Evolutionary conservation across 2,113 vertebrate species (phyloP).

Genomic region (Oncorhynchus clarkii): DNA sequence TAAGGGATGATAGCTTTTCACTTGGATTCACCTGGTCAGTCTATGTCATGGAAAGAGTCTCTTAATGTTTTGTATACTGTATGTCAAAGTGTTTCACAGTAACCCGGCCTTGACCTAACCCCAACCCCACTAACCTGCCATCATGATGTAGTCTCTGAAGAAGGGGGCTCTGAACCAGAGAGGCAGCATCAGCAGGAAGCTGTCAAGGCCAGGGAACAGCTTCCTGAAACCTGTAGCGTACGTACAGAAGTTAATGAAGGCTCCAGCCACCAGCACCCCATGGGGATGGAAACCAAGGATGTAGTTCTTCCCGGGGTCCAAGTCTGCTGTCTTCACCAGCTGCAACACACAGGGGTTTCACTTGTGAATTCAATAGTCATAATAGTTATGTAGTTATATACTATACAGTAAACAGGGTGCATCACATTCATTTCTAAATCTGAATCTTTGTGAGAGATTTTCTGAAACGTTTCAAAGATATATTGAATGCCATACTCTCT

Average conservation of each 20-base stretch:
- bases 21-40: too few relatives aligned
- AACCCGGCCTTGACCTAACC: too few relatives aligned
- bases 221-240: conserved; percentile 78
- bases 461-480: too few relatives aligned
- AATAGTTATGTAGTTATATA: too few relatives aligned
- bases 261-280: conserved; percentile 82
- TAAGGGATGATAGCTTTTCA: too few relatives aligned
- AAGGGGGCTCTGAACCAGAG: conserved; percentile 89
- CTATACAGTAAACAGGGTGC: too few relatives aligned
- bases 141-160: conserved; percentile 90
- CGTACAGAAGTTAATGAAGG: conserved; percentile 87
- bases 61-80: not conserved
- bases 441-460: too few relatives aligned
- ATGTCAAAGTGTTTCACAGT: not conserved
- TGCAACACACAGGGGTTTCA: conserved; percentile 44
- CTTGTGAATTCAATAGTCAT: too few relatives aligned
- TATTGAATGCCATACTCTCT: too few relatives aligned
- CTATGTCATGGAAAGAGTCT: too few relatives aligned
- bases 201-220: conserved; percentile 80
- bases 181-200: conserved; percentile 84
- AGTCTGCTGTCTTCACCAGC: conserved; percentile 87
- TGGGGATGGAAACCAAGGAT: conserved; percentile 91
- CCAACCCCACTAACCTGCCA: conserved; percentile 69
- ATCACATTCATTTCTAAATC: too few relatives aligned
- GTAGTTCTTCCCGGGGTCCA: conserved; percentile 87